These are phyloP conservation scores for Ferdinandea cuprea DNA, from an alignment of 2,888 invertebrate genomes.

Conservation along the genomic window DNA sequence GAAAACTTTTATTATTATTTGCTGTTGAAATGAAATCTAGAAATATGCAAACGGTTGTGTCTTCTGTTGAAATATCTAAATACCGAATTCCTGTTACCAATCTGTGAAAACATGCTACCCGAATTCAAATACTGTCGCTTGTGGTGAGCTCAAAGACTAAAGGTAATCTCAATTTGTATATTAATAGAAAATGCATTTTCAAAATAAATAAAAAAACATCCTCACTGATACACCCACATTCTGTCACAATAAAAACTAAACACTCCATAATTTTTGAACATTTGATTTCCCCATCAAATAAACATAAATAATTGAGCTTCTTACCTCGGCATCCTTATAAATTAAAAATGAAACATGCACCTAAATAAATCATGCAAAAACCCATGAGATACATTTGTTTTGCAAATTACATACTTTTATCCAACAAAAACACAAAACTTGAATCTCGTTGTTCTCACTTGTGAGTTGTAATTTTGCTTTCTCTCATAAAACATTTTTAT, in stretches of 20 bases:
- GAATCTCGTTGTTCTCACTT: neutral
- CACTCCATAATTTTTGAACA: slow-evolving; percentile 12
- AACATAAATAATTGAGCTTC: neutral
- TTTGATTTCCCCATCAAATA: slow-evolving; percentile 10
- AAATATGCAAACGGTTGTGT: slow-evolving; percentile 37
- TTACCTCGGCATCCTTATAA: neutral
- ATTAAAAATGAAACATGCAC: neutral
- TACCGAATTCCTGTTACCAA: slow-evolving; percentile 45
- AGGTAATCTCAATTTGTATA: slow-evolving; percentile 30
- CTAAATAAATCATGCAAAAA: too few relatives aligned
- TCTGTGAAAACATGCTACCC: slow-evolving; percentile 35
- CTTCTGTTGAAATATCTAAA: slow-evolving; percentile 49
- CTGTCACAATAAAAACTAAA: slow-evolving; percentile 3
- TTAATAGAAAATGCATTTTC: neutral
- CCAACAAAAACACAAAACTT: too few relatives aligned
- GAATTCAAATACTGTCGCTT: slow-evolving; percentile 35
- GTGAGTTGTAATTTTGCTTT: slow-evolving; percentile 25
- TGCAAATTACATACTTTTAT: neutral
- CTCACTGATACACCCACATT: slow-evolving; percentile 23
- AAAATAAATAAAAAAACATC: neutral
- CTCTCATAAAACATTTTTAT: slow-evolving; percentile 3
- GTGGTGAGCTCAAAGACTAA: neutral
- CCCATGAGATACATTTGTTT: slow-evolving; percentile 18
- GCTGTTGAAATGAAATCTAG: slow-evolving; percentile 22
- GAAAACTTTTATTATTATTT: slow-evolving; percentile 14